These are phyloP conservation scores for Eilema sororculum DNA, from an alignment of 2,888 invertebrate genomes.

Conservation along the genomic window DNA sequence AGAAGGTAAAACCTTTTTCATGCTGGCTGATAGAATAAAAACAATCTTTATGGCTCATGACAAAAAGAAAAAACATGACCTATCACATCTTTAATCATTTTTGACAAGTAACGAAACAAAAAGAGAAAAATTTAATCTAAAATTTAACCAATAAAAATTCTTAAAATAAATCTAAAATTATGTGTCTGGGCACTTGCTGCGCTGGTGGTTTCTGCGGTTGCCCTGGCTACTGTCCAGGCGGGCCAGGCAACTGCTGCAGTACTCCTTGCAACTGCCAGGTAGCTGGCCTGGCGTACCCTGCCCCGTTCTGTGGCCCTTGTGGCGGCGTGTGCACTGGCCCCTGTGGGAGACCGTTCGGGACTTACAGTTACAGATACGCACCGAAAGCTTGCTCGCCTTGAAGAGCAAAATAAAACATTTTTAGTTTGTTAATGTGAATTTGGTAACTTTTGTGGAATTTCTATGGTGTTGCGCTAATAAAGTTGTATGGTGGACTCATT, in stretches of 20 bases:
- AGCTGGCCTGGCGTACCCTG: slow-evolving; percentile 63
- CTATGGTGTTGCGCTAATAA: not conserved
- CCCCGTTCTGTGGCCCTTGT: slow-evolving; percentile 66
- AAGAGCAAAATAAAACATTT: slow-evolving; percentile 7
- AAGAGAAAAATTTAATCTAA: not conserved
- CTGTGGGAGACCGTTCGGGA: slow-evolving; percentile 71
- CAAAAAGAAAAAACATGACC: not conserved
- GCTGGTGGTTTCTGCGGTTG: slow-evolving; percentile 27
- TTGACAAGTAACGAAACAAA: not conserved
- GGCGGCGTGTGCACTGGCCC: slow-evolving; percentile 60
- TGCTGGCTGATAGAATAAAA: slow-evolving; percentile 7
- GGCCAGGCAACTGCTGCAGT: slow-evolving; percentile 27
- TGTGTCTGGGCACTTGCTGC: slow-evolving; percentile 18
- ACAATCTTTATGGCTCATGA: not conserved
- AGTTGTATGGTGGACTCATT: not conserved
- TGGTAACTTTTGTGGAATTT: not conserved
- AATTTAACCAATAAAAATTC: slow-evolving; percentile 8
- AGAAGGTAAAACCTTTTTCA: not conserved
- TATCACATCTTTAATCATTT: not conserved
- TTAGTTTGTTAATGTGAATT: not conserved
- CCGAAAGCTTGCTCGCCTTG: slow-evolving; percentile 56
- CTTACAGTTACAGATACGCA: slow-evolving; percentile 72
- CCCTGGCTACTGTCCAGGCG: slow-evolving; percentile 9
- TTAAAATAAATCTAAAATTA: slow-evolving; percentile 8
- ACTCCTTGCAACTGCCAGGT: slow-evolving; percentile 68